phyloP scores from a whole-genome alignment of 2,888 invertebrate genomes.

The Phlogophora meticulosa region DNA sequence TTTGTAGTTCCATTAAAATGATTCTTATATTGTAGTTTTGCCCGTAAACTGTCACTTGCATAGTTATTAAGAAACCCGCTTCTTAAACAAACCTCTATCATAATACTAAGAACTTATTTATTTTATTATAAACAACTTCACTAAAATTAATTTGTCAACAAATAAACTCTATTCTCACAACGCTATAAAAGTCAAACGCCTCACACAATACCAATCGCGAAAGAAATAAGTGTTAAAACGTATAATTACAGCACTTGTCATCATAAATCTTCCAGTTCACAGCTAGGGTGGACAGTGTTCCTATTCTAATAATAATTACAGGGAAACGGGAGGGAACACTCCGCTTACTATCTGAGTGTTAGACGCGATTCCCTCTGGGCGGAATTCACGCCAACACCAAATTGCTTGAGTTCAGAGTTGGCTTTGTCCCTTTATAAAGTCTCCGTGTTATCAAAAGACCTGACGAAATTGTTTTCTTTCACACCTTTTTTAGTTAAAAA shows the following conservation, averaged over 20 bases:
- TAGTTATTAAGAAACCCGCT: not conserved
- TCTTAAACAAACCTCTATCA: not conserved
- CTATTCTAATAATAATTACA: constrained; percentile 68
- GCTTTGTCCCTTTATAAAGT: constrained; percentile 56
- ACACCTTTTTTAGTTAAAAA: constrained; percentile 6
- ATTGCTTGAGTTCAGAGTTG: constrained; percentile 49
- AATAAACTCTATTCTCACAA: not conserved
- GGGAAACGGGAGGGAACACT: constrained; percentile 52
- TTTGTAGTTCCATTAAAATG: not conserved
- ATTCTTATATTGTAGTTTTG: not conserved
- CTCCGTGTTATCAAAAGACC: constrained; percentile 45
- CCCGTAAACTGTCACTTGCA: not conserved
- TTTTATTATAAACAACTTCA: not conserved
- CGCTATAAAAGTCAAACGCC: not conserved
- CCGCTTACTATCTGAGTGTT: constrained; percentile 49
- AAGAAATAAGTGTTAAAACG: constrained; percentile 52
- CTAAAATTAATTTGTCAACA: not conserved
- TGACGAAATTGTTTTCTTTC: constrained; percentile 42
- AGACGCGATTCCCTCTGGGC: constrained; percentile 57
- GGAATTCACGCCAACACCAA: constrained; percentile 59
- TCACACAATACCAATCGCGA: constrained; percentile 13
- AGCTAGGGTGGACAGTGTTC: constrained; percentile 65
- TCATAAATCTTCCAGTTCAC: constrained; percentile 63
- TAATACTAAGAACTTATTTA: not conserved
- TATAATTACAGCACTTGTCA: constrained; percentile 57